phyloP scores from a whole-genome alignment of 2,797 vertebrate genomes.

The Chiropotes sagulatus region DNA sequence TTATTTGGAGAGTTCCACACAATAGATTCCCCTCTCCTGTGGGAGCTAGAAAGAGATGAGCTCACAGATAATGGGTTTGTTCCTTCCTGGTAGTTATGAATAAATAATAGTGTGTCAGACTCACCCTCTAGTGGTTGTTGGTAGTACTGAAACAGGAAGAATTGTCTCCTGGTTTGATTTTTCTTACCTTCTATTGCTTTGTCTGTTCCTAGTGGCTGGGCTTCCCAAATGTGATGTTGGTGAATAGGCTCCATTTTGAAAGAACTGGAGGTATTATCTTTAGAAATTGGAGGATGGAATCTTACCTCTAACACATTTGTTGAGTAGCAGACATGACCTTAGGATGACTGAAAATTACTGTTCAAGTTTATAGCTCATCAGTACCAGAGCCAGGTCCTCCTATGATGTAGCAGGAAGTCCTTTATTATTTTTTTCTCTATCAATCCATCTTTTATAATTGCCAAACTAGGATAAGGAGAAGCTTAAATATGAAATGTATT shows the following conservation, averaged over 20 bases:
- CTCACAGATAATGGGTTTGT: conserved; percentile 55
- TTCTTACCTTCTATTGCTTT: neutral
- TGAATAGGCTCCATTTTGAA: neutral
- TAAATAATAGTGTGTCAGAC: conserved; percentile 41
- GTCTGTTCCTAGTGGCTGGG: neutral
- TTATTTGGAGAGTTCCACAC: conserved; percentile 56
- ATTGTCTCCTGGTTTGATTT: neutral
- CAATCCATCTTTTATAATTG: neutral
- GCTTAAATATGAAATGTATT: neutral
- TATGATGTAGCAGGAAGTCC: neutral
- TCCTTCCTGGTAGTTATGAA: conserved; percentile 58
- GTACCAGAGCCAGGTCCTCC: neutral
- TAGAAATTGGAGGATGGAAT: conserved; percentile 24
- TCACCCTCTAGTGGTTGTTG: conserved; percentile 74
- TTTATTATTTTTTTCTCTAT: neutral
- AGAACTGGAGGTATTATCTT: neutral
- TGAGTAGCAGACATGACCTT: neutral
- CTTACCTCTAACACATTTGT: neutral
- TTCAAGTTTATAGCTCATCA: neutral
- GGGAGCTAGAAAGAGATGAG: conserved; percentile 35
- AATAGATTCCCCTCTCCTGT: conserved; percentile 44
- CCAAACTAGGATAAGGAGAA: neutral
- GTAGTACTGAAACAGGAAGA: conserved; percentile 43
- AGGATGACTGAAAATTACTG: neutral
- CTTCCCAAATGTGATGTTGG: neutral